A percentile compares a stretch with the other conserved stretches of the same genome.
phyloP scores from a whole-genome alignment of 2,113 vertebrate genomes.

The Smithornis capensis region DNA sequence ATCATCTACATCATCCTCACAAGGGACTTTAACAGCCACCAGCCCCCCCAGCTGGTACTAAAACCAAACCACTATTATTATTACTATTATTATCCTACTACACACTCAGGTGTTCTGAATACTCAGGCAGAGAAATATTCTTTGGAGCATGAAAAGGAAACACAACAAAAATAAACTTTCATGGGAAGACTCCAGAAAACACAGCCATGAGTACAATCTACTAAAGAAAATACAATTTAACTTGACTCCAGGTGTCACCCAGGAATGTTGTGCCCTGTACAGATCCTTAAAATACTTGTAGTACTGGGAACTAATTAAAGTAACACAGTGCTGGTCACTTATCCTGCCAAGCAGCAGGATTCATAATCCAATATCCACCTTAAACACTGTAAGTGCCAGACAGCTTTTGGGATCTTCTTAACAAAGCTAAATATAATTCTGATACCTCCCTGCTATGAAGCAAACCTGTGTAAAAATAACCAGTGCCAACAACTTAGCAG shows the following conservation, averaged over 20 bases:
- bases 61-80: neutral
- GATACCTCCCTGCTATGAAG: neutral
- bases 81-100: neutral
- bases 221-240: neutral
- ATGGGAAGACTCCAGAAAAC: neutral
- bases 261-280: neutral
- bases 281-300: neutral
- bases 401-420: neutral
- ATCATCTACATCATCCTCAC: neutral
- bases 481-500: neutral
- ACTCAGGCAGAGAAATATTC: neutral
- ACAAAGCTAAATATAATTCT: slow-evolving; percentile 13
- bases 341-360: neutral
- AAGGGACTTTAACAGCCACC: neutral
- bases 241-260: neutral
- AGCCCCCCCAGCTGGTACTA: neutral
- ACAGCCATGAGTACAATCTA: neutral
- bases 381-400: neutral
- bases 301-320: neutral
- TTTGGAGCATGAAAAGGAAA: neutral
- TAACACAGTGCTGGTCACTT: neutral
- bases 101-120: neutral
- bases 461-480: neutral
- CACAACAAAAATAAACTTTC: neutral
- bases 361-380: neutral